A percentile compares a stretch with the other conserved stretches of the same genome.
These are phyloP conservation scores for Lochmaea capreae DNA, from an alignment of 2,888 invertebrate species.

Conservation along the genomic window DNA sequence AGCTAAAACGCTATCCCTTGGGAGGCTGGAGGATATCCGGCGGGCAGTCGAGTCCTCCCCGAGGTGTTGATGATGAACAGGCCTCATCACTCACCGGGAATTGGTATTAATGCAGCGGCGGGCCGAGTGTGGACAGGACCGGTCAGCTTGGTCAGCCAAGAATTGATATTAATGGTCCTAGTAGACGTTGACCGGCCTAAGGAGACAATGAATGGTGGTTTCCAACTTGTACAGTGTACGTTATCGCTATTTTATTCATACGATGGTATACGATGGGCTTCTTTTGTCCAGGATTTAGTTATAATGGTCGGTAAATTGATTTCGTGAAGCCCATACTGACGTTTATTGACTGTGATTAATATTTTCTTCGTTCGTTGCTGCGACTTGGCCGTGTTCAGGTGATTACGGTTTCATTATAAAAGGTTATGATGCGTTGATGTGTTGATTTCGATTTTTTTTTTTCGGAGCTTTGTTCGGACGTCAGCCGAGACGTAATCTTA, in stretches of 20 bases:
- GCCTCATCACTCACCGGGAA: slow-evolving; percentile 65
- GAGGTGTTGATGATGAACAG: slow-evolving; percentile 66
- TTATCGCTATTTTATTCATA: slow-evolving; percentile 65
- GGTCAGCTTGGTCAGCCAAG: slow-evolving; percentile 60
- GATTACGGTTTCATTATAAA: slow-evolving; percentile 54
- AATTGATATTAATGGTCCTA: slow-evolving; percentile 66
- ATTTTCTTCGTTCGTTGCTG: slow-evolving; percentile 54
- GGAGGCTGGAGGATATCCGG: slow-evolving; percentile 60
- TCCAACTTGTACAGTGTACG: slow-evolving; percentile 52
- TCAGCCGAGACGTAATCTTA: slow-evolving; percentile 45
- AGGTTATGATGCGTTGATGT: slow-evolving; percentile 44
- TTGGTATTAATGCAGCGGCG: slow-evolving; percentile 66
- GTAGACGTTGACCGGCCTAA: slow-evolving; percentile 58
- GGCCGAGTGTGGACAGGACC: slow-evolving; percentile 60
- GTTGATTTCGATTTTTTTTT: slow-evolving; percentile 43
- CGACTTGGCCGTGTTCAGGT: slow-evolving; percentile 50
- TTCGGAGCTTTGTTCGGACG: slow-evolving; percentile 41
- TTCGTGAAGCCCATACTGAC: slow-evolving; percentile 52
- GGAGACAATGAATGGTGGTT: slow-evolving; percentile 59
- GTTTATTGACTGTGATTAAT: slow-evolving; percentile 48
- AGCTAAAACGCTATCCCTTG: slow-evolving; percentile 48
- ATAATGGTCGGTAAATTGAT: slow-evolving; percentile 58
- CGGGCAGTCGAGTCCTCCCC: slow-evolving; percentile 55
- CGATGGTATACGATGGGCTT: slow-evolving; percentile 48
- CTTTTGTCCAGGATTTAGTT: slow-evolving; percentile 59